Percentiles rank a stretch among this genome's conserved stretches.
Conservation (phyloP, 1,140 invertebrate species). For the Dinothrombium tinctorium region DNA sequence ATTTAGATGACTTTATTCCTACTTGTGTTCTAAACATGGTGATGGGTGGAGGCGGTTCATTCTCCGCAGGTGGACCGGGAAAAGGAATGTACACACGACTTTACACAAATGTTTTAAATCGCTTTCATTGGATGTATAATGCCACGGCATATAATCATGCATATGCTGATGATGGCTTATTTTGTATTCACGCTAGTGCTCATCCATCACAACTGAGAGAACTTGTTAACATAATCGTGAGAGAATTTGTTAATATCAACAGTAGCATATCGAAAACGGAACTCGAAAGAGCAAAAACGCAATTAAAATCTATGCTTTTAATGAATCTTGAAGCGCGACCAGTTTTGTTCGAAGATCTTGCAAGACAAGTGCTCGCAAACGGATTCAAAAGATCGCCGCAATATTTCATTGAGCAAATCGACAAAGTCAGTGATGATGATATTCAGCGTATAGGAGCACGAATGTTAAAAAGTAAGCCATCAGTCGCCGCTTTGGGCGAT, state of each 20-base stretch:
- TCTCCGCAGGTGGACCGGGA: slow-evolving; percentile 94
- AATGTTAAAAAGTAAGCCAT: slow-evolving; percentile 48
- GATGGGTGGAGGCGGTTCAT: slow-evolving; percentile 97
- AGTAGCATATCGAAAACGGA: slow-evolving; percentile 42
- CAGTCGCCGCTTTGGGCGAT: slow-evolving; percentile 67
- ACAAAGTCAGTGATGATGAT: slow-evolving; percentile 55
- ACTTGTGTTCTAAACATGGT: slow-evolving; percentile 93
- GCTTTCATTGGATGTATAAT: slow-evolving; percentile 94
- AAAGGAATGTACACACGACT: slow-evolving; percentile 98
- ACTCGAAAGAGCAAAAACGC: slow-evolving; percentile 63
- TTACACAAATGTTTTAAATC: slow-evolving; percentile 89
- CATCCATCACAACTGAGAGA: slow-evolving; percentile 59
- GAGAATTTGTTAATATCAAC: slow-evolving; percentile 61
- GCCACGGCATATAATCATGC: slow-evolving; percentile 92
- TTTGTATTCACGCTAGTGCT: slow-evolving; percentile 83
- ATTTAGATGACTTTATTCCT: slow-evolving; percentile 69
- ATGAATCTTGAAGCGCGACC: slow-evolving; percentile 96
- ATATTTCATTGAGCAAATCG: slow-evolving; percentile 77
- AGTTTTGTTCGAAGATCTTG: slow-evolving; percentile 95
- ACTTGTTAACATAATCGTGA: slow-evolving; percentile 60
- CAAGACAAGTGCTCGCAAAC: slow-evolving; percentile 73
- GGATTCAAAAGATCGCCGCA: slow-evolving; percentile 62
- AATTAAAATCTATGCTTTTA: slow-evolving; percentile 87
- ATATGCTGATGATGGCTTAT: slow-evolving; percentile 79
- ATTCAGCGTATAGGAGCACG: slow-evolving; percentile 52